Base-by-base conservation (phyloP, 35 echinoderm and acorn worm genomes). In the Heliocidaris tuberculata region DNA sequence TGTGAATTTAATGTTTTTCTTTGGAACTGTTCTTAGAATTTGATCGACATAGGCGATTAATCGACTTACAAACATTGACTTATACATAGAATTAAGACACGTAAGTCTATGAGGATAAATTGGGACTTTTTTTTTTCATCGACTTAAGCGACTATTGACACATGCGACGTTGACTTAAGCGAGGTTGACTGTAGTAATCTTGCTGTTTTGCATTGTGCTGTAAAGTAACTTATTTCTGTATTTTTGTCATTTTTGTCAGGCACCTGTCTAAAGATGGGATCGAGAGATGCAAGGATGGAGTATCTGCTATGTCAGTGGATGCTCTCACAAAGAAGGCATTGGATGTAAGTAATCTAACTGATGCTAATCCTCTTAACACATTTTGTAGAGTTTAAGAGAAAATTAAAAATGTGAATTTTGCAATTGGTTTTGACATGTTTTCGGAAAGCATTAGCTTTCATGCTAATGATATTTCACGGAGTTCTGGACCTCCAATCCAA, bases 261-360 rank as follows among this genome's bases (percentile, higher is more conserved):
- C 95, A 92, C 56, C 95, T 97, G 10, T 95, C 97, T 21, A 96
- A 96, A 61, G 95, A 97, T 60, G 97, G 97, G 32, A 85, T 96
- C 31, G 97, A 97, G 30, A 48, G 71, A 32, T 97, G 97, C 86
- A 97, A 95, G 93, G 95, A 97, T 93, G 97, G 95, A 31, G 85
- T 92, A 7, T 49, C 94, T 48, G 95, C 96, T n/a, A 86, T 95
- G 10, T 93, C 92, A 59, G 97, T 96, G 54, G 97, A 97, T 49
- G 92, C 94, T 30, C 70, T 97, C 10, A 96, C 95, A 59, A 94
- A 95, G 91, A 94, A 60, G 70, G 97, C 97, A 32, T 49, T 97
- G 30, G 94, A 97, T 94, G 97, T 97, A 92, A 96, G 95, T 96
- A 13, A 48, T 21, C 70, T 4, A 42, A 42, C 35, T 42, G 35